Evolutionary conservation across 2,113 vertebrate genomes (phyloP), one percentile per base, ranked within the genome.

Genomic region (Albula glossodonta): DNA sequence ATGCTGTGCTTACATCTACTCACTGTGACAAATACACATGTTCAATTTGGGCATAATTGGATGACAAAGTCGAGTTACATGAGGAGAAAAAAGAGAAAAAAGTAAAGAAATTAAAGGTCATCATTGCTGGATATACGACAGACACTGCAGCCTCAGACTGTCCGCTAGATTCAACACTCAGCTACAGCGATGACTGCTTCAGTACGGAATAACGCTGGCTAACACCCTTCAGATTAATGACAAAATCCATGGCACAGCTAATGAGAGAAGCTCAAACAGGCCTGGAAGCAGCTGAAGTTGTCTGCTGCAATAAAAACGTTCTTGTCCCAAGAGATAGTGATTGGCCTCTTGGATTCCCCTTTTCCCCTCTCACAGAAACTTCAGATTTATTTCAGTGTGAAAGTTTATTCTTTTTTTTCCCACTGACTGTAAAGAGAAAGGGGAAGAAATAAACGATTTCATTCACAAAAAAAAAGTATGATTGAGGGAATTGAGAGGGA

Each of bases 151-250:
- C 31, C 31, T 41, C 31, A 41, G 31, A 41, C 0, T 41, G 31
- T 1, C 31, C 31, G 31, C 31, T 41, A 41, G 31, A 41, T 41
- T 41, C 31, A 41, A 74, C 22, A 74, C 10, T 31, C 70, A 74
- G 70, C 70, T n/a, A 31, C 70, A 74, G 2, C 9, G 83, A 88
- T 86, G 83, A 86, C 83, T 60, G 25, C 52, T 78, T 87, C 81
- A 88, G 85, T 80, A 63, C 82, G 80, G 84, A 66, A 82, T 84
- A 87, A 89, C 78, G 78, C 78, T 85, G 86, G 83, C 56, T 89
- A 91, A 92, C 88, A 87, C 85, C 84, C 86, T 91, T 90, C 86
- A 90, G 84, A 90, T 92, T 91, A 90, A 90, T 88, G 88, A 85
- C 87, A 87, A 89, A 89, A 87, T 92, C 90, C 90, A 86, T 88